Conservation (phyloP, 2,113 vertebrate species). For the Gymnogyps californianus region DNA sequence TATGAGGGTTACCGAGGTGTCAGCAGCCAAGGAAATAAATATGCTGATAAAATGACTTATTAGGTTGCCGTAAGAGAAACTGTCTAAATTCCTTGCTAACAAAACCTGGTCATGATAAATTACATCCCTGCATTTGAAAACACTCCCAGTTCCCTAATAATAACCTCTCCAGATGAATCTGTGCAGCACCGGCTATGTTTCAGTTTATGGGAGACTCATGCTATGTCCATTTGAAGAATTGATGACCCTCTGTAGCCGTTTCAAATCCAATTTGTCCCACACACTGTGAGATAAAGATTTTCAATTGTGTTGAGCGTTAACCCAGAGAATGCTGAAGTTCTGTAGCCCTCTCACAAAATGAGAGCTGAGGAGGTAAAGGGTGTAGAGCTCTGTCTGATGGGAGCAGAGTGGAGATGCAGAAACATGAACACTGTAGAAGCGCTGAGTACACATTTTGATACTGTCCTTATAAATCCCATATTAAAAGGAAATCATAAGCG, state of each 20-base stretch:
- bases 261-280: slow-evolving; percentile 46
- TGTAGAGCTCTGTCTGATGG: not conserved
- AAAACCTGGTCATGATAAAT: slow-evolving; percentile 49
- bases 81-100: slow-evolving; percentile 16
- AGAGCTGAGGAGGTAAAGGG: not conserved
- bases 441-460: not conserved
- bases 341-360: not conserved
- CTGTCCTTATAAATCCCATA: not conserved
- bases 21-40: slow-evolving; percentile 14
- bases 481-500: not conserved
- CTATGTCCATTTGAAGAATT: slow-evolving; percentile 45
- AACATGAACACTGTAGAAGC: not conserved
- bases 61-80: not conserved
- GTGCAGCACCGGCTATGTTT: not conserved
- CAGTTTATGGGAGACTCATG: not conserved
- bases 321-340: not conserved
- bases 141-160: slow-evolving; percentile 7
- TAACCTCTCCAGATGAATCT: slow-evolving; percentile 23
- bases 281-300: slow-evolving; percentile 46
- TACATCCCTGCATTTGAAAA: slow-evolving; percentile 15
- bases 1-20: not conserved
- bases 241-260: not conserved
- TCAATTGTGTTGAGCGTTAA: slow-evolving; percentile 11
- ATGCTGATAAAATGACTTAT: slow-evolving; percentile 29
- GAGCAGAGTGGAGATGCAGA: not conserved